Conservation (phyloP, 2,113 vertebrate species). For the Hypocryptadius cinnamomeus region DNA sequence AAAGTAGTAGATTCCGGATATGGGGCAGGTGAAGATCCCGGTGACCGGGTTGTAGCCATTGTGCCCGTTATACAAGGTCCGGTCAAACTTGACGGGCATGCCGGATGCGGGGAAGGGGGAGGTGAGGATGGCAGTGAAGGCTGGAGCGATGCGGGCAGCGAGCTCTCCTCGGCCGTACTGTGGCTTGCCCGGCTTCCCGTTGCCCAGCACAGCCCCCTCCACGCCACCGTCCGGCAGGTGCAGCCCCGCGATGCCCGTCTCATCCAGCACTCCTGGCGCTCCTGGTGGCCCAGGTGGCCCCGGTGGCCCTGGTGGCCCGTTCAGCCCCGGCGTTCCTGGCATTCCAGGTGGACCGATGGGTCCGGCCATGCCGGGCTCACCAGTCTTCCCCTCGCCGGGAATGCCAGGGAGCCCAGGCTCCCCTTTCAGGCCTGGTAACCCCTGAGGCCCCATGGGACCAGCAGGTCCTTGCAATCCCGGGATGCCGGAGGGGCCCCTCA, state of each 20-base stretch:
- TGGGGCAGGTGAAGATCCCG: conserved; percentile 91
- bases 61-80: conserved; percentile 95
- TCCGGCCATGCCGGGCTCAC: conserved; percentile 81
- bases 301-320: conserved; percentile 74
- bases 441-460: conserved; percentile 93
- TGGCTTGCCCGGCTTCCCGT: conserved; percentile 76
- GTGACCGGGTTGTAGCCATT: conserved; percentile 90
- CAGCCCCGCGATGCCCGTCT: conserved; percentile 80
- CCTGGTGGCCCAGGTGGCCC: conserved; percentile 83
- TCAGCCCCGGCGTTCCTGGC: conserved; percentile 81
- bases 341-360: conserved; percentile 87
- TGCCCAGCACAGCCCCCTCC: conserved; percentile 82
- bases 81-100: conserved; percentile 94
- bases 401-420: conserved; percentile 83
- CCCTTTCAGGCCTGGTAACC: conserved; percentile 85
- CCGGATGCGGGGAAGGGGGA: conserved; percentile 92
- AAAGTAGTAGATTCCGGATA: conserved; percentile 96
- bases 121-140: conserved; percentile 94
- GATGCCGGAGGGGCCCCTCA: conserved; percentile 88
- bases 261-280: conserved; percentile 68
- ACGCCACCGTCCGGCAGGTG: conserved; percentile 77
- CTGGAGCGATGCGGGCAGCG: conserved; percentile 80
- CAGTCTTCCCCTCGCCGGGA: conserved; percentile 80
- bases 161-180: conserved; percentile 82
- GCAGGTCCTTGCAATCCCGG: conserved; percentile 89